Conservation (phyloP, 2,888 invertebrate genomes). For the Archaeoteleia sp. region DNA sequence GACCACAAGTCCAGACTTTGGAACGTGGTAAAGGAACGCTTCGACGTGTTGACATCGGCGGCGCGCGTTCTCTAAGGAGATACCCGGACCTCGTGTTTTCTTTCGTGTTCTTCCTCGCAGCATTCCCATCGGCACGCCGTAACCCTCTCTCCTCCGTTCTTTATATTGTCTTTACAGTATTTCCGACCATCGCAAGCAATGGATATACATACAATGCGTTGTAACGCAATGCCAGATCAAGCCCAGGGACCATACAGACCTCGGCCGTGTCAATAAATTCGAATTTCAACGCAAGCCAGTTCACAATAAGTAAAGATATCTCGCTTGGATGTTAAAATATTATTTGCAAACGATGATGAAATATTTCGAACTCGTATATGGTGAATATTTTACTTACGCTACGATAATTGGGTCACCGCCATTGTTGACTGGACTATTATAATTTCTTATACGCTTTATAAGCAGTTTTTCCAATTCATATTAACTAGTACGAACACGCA, state of each 20-base stretch:
- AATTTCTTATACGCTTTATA: too few relatives aligned
- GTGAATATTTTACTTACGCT: too few relatives aligned
- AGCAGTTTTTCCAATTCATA: too few relatives aligned
- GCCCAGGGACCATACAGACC: constrained; percentile 30
- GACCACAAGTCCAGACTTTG: constrained; percentile 17
- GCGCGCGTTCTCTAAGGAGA: constrained; percentile 48
- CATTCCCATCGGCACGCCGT: constrained; percentile 48
- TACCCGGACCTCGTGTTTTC: constrained; percentile 51
- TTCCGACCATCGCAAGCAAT: constrained; percentile 16
- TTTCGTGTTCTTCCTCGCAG: constrained; percentile 24
- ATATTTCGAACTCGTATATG: background rate
- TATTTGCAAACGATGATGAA: background rate
- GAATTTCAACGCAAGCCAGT: background rate
- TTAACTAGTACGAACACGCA: too few relatives aligned
- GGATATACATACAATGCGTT: constrained; percentile 72
- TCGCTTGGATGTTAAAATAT: background rate
- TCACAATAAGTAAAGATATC: background rate
- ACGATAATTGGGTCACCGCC: too few relatives aligned
- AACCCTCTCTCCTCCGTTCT: constrained; percentile 38
- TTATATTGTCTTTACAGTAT: constrained; percentile 56
- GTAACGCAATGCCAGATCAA: constrained; percentile 60
- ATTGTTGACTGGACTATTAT: too few relatives aligned
- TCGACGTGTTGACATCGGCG: constrained; percentile 55
- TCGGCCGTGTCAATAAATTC: constrained; percentile 24
- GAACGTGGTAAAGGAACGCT: constrained; percentile 46